These are phyloP conservation scores for Sebastes vulpes DNA, from an alignment of 2,797 vertebrate species.

Conservation along the genomic window DNA sequence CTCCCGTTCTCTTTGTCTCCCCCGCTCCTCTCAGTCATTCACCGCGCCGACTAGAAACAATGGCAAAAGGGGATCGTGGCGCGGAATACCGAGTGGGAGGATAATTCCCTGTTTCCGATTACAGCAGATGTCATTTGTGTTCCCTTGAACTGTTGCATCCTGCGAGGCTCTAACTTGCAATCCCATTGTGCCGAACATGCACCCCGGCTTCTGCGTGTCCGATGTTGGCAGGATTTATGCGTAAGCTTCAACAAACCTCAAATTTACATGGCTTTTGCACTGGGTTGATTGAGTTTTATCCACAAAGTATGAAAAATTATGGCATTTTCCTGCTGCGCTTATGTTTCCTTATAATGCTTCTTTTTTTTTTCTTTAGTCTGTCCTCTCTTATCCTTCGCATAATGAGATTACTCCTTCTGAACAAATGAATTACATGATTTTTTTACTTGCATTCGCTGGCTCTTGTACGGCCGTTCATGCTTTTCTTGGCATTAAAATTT, in stretches of 20 bases:
- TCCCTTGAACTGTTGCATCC: conserved; percentile 74
- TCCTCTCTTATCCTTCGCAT: conserved; percentile 50
- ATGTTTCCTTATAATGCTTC: conserved; percentile 13
- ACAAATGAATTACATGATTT: conserved; percentile 52
- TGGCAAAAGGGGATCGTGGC: conserved; percentile 43
- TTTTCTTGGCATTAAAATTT: conserved; percentile 51
- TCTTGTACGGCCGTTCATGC: conserved; percentile 35
- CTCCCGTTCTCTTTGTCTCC: conserved; percentile 58
- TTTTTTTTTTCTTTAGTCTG: conserved; percentile 1
- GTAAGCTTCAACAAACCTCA: conserved; percentile 47
- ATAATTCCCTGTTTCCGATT: conserved; percentile 74
- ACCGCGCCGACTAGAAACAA: conserved; percentile 63
- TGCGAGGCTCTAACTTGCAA: conserved; percentile 57
- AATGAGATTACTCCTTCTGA: conserved; percentile 45
- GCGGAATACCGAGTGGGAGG: conserved; percentile 62
- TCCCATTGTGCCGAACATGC: conserved; percentile 65
- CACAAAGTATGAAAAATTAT: conserved; percentile 48
- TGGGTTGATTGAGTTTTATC: conserved; percentile 64
- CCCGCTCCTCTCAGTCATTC: conserved; percentile 44
- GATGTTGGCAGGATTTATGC: conserved; percentile 45
- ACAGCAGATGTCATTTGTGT: conserved; percentile 81
- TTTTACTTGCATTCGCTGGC: conserved; percentile 30
- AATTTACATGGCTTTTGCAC: conserved; percentile 62
- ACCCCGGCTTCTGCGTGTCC: conserved; percentile 46
- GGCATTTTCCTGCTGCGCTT: not conserved